A percentile compares a stretch with the other conserved stretches of the same genome.
These are phyloP conservation scores for Cottoperca gobio DNA, from an alignment of 2,797 vertebrate genomes.

Conservation along the genomic window DNA sequence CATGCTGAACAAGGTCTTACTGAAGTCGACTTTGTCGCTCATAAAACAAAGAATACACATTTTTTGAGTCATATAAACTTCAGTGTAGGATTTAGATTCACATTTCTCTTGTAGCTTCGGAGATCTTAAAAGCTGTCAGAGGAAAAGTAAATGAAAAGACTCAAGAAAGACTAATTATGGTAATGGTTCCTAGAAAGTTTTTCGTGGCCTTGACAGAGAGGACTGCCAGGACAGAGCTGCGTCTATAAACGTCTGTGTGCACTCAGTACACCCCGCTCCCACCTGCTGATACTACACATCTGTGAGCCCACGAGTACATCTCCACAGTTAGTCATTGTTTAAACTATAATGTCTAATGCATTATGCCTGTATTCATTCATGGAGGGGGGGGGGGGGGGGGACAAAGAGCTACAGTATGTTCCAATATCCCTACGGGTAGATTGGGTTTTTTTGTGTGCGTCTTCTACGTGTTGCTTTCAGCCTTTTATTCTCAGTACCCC, in stretches of 20 bases:
- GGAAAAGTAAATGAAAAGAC: conserved; percentile 8
- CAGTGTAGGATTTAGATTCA: conserved; percentile 4
- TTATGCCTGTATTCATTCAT: neutral
- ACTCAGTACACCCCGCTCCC: conserved; percentile 22
- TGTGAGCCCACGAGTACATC: conserved; percentile 19
- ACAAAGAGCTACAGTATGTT: neutral
- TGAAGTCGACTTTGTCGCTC: conserved; percentile 75
- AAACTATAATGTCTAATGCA: conserved; percentile 7
- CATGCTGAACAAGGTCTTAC: conserved; percentile 70
- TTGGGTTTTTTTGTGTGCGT: neutral
- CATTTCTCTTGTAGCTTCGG: neutral
- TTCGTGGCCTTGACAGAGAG: conserved; percentile 32
- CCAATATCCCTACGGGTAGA: neutral
- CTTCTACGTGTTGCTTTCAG: neutral
- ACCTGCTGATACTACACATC: conserved; percentile 52
- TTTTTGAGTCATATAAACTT: conserved; percentile 23
- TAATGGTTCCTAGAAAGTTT: conserved; percentile 66
- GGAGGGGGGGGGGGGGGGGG: no score
- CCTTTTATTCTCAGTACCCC: neutral
- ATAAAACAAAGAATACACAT: conserved; percentile 73
- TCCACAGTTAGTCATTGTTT: conserved; percentile 16
- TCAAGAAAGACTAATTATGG: conserved; percentile 35
- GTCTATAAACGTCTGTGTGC: conserved; percentile 35
- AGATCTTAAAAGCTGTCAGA: neutral
- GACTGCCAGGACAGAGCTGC: conserved; percentile 48